Evolutionary conservation across 2,797 vertebrate species (phyloP), one percentile per base, ranked within the genome.

Genomic region (Australoheros facetus): DNA sequence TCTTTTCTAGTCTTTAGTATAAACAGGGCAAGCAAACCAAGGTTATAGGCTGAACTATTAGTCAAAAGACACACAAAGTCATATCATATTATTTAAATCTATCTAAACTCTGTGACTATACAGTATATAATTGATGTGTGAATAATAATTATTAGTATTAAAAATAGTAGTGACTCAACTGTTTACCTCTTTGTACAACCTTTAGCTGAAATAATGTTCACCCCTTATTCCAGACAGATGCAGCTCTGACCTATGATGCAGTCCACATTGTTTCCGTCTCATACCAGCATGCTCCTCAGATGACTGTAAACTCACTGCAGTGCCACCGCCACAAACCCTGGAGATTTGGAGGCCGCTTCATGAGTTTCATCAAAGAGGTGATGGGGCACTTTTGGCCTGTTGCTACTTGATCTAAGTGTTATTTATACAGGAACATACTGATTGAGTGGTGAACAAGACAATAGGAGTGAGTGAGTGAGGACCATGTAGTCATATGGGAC

Each of bases 281-380:
- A 80, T 99, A 99, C 94, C 98, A 99, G 93, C 96, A 98, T 13
- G 97, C 98, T 0, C 97, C 98, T 0, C 98, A 98, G 95, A 99
- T 99, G 98, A 99, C 98, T 0, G 98, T 99, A 16, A 99, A 99
- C 95, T 99, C 98, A 3, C 95, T 99, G 93, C 98, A 99, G 93
- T 99, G 98, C 91, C 98, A 99, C 74, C 96, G 98, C 19, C 98
- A 99, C 95, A 99, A 99, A 85, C 98, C 98, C 85, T 99, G 98
- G 98, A 95, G 98, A 89, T 99, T 99, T 2, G 98, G 98, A 0
- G 97, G 97, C 1, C 98, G 98, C 92, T 99, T 99, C 93, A 99
- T 99, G 98, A 98, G 96, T 82, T 98, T 98, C 94, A 99, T 99
- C 88, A 99, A 99, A 93, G 98, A 99, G 97, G 98, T 99, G 95